Conservation (phyloP, 2,888 invertebrate genomes). For the Brachynemurus nebulosus region DNA sequence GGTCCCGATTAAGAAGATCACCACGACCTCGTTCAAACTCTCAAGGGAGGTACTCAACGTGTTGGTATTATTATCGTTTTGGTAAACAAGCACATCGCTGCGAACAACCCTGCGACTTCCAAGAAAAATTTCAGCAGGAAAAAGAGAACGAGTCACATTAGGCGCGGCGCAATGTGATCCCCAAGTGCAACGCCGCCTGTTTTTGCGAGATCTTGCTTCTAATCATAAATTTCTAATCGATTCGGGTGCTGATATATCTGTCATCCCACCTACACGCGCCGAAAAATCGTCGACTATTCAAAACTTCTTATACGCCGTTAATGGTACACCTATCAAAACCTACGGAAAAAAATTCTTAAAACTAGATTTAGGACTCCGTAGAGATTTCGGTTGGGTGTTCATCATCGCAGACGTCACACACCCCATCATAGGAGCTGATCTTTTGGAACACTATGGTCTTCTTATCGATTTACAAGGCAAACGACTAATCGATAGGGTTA, state of each 20-base stretch:
- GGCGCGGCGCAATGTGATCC: not conserved
- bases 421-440: constrained; percentile 19
- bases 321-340: not conserved
- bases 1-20: no score
- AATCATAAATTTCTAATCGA: constrained; percentile 9
- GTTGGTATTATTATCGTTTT: no score
- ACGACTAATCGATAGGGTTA: constrained; percentile 7
- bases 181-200: no score
- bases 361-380: constrained; percentile 17
- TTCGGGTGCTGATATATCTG: no score
- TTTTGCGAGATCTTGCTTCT: constrained; percentile 8
- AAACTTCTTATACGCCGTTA: constrained; percentile 2
- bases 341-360: not conserved
- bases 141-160: not conserved
- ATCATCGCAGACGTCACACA: constrained; percentile 17
- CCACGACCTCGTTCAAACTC: no score
- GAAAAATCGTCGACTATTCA: not conserved
- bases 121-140: no score
- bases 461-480: constrained; percentile 11
- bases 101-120: not conserved
- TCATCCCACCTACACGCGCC: no score
- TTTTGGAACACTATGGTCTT: constrained; percentile 13
- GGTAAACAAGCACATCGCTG: no score
- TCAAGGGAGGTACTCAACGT: no score
- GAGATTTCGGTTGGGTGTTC: constrained; percentile 18